phyloP scores from a whole-genome alignment of 2,797 vertebrate species.

The Philypnodon macrostomus region DNA sequence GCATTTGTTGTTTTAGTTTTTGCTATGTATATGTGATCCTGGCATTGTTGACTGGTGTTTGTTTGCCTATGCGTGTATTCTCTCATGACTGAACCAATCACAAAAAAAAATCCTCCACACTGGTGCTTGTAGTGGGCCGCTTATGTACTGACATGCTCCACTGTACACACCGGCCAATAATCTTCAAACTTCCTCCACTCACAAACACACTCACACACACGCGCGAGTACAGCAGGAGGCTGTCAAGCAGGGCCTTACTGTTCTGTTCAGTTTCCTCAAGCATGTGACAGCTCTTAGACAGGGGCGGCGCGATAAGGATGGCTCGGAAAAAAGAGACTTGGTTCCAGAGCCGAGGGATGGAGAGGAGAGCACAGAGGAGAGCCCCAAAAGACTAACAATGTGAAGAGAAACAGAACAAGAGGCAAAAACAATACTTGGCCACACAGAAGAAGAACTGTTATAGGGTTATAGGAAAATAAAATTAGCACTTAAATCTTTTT shows the following conservation, averaged over 20 bases:
- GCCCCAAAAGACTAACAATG: background rate
- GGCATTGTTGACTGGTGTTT: slow-evolving; percentile 4
- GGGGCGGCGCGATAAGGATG: slow-evolving; percentile 46
- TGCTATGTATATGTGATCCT: too few relatives aligned
- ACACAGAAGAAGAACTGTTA: slow-evolving; percentile 5
- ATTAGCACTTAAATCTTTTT: too few relatives aligned
- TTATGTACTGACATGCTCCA: slow-evolving; percentile 38
- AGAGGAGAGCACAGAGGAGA: slow-evolving; percentile 7
- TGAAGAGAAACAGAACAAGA: slow-evolving; percentile 6
- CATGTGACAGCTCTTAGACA: slow-evolving; percentile 64
- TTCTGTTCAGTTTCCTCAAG: slow-evolving; percentile 60
- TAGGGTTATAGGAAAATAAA: too few relatives aligned
- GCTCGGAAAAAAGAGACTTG: slow-evolving; percentile 22
- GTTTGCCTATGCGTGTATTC: slow-evolving; percentile 4
- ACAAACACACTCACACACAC: slow-evolving; percentile 15
- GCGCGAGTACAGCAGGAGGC: slow-evolving; percentile 47
- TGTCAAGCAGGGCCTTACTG: slow-evolving; percentile 52
- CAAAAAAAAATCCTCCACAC: slow-evolving; percentile 13
- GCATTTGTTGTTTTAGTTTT: too few relatives aligned
- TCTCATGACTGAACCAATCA: slow-evolving; percentile 2
- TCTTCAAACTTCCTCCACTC: slow-evolving; percentile 18
- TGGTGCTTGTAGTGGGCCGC: slow-evolving; percentile 15
- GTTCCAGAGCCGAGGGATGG: slow-evolving; percentile 9
- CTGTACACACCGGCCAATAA: slow-evolving; percentile 37
- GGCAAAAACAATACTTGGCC: background rate